Conservation (phyloP, 2,113 vertebrate species). For the Muntiacus reevesi region DNA sequence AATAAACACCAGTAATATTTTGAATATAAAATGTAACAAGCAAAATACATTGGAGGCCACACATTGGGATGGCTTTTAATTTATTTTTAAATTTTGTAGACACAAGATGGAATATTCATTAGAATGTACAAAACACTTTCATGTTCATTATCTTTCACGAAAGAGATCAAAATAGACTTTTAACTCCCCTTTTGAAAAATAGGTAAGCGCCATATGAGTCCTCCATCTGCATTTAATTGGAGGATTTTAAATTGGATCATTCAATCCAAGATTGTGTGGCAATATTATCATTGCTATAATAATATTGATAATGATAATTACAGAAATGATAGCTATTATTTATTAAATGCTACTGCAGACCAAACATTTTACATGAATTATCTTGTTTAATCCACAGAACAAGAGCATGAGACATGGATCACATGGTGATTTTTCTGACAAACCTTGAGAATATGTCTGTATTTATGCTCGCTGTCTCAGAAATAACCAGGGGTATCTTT, state of each 20-base stretch:
- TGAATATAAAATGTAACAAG: constrained; percentile 30
- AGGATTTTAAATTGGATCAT: neutral
- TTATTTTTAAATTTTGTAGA: neutral
- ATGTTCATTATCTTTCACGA: neutral
- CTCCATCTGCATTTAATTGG: neutral
- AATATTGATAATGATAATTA: neutral
- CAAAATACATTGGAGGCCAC: neutral
- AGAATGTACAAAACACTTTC: constrained; percentile 20
- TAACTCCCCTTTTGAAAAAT: neutral
- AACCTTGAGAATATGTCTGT: neutral
- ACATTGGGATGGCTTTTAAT: neutral
- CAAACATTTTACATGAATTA: neutral
- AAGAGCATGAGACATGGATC: neutral
- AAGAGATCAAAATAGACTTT: neutral
- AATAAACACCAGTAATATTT: neutral
- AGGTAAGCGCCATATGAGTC: neutral
- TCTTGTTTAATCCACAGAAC: neutral
- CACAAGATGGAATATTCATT: neutral
- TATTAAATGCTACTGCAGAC: neutral
- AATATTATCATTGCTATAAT: neutral
- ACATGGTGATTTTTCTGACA: neutral
- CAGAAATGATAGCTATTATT: neutral
- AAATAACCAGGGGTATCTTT: neutral
- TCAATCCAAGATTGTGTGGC: neutral
- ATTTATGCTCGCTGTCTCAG: neutral